phyloP scores from a whole-genome alignment of 2,797 vertebrate genomes.

The Champsocephalus gunnari region DNA sequence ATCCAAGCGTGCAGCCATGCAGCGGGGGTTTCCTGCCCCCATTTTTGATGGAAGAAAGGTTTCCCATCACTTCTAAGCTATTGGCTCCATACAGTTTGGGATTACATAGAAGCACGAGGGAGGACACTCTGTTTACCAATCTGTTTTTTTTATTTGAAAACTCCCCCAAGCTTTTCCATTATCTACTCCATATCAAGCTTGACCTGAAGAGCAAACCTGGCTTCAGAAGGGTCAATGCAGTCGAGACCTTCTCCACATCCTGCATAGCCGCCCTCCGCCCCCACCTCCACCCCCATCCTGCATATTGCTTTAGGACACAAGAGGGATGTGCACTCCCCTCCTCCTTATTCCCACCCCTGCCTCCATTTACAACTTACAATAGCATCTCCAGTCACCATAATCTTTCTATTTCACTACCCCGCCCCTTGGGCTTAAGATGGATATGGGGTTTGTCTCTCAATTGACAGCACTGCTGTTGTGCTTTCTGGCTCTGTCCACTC shows the following conservation, averaged over 20 bases:
- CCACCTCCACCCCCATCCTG: slow-evolving; percentile 72
- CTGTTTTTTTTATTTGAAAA: slow-evolving; percentile 87
- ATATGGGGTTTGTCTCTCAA: slow-evolving; percentile 79
- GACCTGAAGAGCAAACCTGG: slow-evolving; percentile 87
- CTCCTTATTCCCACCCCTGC: slow-evolving; percentile 60
- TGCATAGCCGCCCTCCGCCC: slow-evolving; percentile 71
- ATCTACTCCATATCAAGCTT: slow-evolving; percentile 87
- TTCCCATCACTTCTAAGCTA: slow-evolving; percentile 85
- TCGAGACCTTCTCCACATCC: slow-evolving; percentile 86
- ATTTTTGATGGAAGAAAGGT: slow-evolving; percentile 79
- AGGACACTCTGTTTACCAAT: slow-evolving; percentile 85
- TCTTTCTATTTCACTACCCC: slow-evolving; percentile 87
- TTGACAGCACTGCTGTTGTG: slow-evolving; percentile 75
- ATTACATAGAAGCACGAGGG: slow-evolving; percentile 78
- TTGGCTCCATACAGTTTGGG: slow-evolving; percentile 85
- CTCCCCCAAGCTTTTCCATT: slow-evolving; percentile 93
- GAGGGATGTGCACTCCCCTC: slow-evolving; percentile 37
- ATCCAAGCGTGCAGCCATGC: slow-evolving; percentile 60
- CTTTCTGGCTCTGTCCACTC: slow-evolving; percentile 71
- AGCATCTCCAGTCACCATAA: slow-evolving; percentile 78
- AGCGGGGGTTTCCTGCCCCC: slow-evolving; percentile 59
- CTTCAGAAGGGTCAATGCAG: slow-evolving; percentile 89
- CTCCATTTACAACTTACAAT: slow-evolving; percentile 80
- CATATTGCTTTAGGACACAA: slow-evolving; percentile 76
- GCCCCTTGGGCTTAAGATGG: slow-evolving; percentile 83